Evolutionary conservation across 2,888 invertebrate species (phyloP).

Genomic region (Zaprionus lineosus): DNA sequence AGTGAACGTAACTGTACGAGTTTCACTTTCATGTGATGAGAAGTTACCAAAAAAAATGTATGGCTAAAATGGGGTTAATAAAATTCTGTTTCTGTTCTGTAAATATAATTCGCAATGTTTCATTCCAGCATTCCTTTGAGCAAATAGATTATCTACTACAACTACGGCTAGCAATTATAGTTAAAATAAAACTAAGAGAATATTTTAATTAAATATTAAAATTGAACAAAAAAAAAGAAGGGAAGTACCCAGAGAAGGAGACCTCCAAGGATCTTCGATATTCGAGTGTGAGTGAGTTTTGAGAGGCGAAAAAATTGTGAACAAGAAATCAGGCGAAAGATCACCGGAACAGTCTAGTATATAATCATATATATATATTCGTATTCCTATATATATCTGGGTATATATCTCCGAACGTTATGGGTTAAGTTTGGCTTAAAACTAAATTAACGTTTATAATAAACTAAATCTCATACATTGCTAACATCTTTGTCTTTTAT

Average conservation of each 20-base stretch:
- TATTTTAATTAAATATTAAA: too few relatives aligned
- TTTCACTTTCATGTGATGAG: slow-evolving; percentile 56
- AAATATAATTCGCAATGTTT: too few relatives aligned
- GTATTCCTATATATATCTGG: background rate
- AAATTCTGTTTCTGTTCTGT: slow-evolving; percentile 2
- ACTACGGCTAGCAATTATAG: too few relatives aligned
- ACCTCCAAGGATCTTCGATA: too few relatives aligned
- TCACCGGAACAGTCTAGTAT: slow-evolving; percentile 9
- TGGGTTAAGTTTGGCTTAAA: slow-evolving; percentile 36
- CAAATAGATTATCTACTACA: too few relatives aligned
- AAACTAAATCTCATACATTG: slow-evolving; percentile 57
- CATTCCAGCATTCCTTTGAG: too few relatives aligned
- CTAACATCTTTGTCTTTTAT: slow-evolving; percentile 56
- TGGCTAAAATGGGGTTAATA: slow-evolving; percentile 15
- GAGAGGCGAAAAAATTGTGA: background rate
- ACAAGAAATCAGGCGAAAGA: background rate
- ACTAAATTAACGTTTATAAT: slow-evolving; percentile 67
- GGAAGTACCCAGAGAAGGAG: too few relatives aligned
- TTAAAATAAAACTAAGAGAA: too few relatives aligned
- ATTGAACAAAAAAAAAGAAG: too few relatives aligned
- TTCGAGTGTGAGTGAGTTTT: background rate
- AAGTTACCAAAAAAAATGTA: slow-evolving; percentile 17
- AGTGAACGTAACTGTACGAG: slow-evolving; percentile 13
- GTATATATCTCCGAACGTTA: background rate
- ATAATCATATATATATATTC: background rate